Evolutionary conservation across 1,140 invertebrate species (phyloP).

Genomic region (Bombus waltoni): DNA sequence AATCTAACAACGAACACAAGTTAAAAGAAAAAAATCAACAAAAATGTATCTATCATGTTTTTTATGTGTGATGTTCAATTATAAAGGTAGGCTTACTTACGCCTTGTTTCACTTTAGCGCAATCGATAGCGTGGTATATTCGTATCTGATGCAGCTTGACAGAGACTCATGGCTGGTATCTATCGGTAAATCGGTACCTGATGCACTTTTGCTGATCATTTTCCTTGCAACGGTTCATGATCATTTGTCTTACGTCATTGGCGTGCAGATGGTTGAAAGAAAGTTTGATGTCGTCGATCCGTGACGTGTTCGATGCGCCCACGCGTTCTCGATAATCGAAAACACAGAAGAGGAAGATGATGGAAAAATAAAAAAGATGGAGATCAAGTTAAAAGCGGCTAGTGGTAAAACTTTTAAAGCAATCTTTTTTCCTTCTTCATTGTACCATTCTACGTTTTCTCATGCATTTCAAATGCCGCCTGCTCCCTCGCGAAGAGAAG

Average conservation of each 20-base stretch:
- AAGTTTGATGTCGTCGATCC: conserved; percentile 27
- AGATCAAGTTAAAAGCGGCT: background rate
- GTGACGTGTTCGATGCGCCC: conserved; percentile 7
- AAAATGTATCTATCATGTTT: too few species aligned
- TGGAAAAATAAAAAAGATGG: too few species aligned
- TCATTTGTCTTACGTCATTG: conserved; percentile 29
- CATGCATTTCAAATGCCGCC: conserved; percentile 41
- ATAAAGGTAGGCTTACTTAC: background rate
- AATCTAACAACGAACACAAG: too few species aligned
- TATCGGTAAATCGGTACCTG: conserved; percentile 1
- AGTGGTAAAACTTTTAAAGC: conserved; percentile 16
- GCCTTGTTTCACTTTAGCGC: background rate
- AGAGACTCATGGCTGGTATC: background rate
- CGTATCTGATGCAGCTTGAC: background rate
- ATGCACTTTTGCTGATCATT: conserved; percentile 26
- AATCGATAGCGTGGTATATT: background rate
- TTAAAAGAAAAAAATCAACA: too few species aligned
- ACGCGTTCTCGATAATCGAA: conserved; percentile 12
- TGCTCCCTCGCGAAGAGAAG: background rate
- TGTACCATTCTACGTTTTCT: conserved; percentile 16
- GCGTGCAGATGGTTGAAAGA: background rate
- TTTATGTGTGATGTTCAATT: background rate
- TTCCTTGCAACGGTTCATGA: conserved; percentile 6
- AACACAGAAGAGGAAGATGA: background rate
- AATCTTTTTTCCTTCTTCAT: background rate